Conservation (phyloP, 2,797 vertebrate species). For the Poliocrania exsul region DNA sequence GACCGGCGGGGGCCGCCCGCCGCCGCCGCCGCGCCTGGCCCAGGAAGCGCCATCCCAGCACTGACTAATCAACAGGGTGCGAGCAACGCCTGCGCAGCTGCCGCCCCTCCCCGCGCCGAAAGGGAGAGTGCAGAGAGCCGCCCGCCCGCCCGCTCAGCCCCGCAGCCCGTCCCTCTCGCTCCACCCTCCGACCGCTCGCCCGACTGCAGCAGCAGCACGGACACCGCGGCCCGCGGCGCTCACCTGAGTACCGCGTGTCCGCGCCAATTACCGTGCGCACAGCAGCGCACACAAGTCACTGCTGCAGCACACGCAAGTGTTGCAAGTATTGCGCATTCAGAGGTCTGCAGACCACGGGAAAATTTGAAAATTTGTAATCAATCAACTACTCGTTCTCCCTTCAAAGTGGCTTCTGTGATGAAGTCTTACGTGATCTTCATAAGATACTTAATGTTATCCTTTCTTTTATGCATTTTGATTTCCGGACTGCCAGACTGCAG, state of each 20-base stretch:
- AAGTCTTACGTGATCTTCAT: rapidly evolving
- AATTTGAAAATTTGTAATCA: not conserved
- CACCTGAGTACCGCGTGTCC: too few species aligned
- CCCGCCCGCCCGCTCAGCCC: too few species aligned
- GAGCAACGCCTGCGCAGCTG: constrained; percentile 77
- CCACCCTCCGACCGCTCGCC: constrained; percentile 70
- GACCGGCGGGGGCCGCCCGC: constrained; percentile 65
- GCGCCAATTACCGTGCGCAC: too few species aligned
- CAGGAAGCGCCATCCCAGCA: constrained; percentile 79
- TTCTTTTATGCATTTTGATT: not conserved
- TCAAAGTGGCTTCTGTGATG: not conserved
- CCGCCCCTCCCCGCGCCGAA: constrained; percentile 66
- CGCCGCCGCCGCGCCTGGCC: constrained; percentile 62
- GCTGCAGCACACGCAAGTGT: not conserved
- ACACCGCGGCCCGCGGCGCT: too few species aligned
- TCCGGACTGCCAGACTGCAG: not conserved
- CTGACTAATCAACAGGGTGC: constrained; percentile 80
- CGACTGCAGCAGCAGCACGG: constrained; percentile 35
- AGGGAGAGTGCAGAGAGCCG: not conserved
- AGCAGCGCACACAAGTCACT: rapidly evolving
- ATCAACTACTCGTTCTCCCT: not conserved
- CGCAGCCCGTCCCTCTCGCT: constrained; percentile 52
- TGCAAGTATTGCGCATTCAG: rapidly evolving
- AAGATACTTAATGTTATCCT: not conserved
- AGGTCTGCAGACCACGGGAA: not conserved